Conservation (phyloP, 2,888 invertebrate genomes). For the Lasiommata megera region DNA sequence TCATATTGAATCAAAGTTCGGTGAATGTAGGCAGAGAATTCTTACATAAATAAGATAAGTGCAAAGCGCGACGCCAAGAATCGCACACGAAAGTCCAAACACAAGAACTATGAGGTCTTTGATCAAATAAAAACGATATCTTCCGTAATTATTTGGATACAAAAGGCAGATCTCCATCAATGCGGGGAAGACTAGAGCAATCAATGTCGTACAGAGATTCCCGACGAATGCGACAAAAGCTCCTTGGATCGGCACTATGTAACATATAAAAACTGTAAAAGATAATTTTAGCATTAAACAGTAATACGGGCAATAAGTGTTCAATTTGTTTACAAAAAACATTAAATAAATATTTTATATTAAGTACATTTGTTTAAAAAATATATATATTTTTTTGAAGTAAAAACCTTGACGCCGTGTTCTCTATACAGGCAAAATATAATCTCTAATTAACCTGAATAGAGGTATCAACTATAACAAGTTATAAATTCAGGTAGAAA, state of each 20-base stretch:
- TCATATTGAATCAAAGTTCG: constrained; percentile 33
- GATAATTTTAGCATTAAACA: not conserved
- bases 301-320: too few species aligned
- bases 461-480: too few species aligned
- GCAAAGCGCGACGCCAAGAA: constrained; percentile 45
- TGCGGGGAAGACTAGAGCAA: constrained; percentile 57
- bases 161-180: constrained; percentile 57
- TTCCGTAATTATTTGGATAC: constrained; percentile 53
- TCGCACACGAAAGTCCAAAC: constrained; percentile 41
- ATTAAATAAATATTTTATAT: too few species aligned
- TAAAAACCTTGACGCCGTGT: too few species aligned
- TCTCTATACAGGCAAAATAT: too few species aligned
- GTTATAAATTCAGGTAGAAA: too few species aligned
- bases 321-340: too few species aligned
- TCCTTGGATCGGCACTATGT: constrained; percentile 54
- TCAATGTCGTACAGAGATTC: constrained; percentile 52
- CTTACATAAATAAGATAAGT: constrained; percentile 50
- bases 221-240: constrained; percentile 62
- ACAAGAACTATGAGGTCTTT: constrained; percentile 47
- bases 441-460: too few species aligned
- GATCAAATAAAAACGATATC: constrained; percentile 40
- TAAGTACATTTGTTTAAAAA: too few species aligned
- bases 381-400: too few species aligned
- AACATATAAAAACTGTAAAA: constrained; percentile 53
- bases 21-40: constrained; percentile 37